phyloP scores from a whole-genome alignment of 2,888 invertebrate species.

The Andrena chrysosceles region DNA sequence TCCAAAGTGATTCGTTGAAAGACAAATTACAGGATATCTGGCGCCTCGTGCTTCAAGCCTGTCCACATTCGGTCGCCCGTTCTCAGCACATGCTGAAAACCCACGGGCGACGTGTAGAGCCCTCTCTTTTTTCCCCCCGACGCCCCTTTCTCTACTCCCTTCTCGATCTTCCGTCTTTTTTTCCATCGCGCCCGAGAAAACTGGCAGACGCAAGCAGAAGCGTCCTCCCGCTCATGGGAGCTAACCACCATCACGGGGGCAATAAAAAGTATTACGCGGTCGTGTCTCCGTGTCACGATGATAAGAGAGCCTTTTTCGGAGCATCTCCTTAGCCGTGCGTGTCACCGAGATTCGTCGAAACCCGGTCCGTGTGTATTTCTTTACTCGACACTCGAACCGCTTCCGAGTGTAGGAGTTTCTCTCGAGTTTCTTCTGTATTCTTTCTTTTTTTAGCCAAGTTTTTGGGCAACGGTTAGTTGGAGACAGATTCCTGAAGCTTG shows the following conservation, averaged over 20 bases:
- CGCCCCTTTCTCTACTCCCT: constrained; percentile 1
- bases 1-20: constrained; percentile 62
- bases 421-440: constrained; percentile 4
- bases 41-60: constrained; percentile 49
- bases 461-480: not conserved
- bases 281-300: constrained; percentile 50
- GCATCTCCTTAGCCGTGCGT: constrained; percentile 56
- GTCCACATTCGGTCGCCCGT: constrained; percentile 32
- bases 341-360: constrained; percentile 53
- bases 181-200: constrained; percentile 22
- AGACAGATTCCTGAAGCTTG: constrained; percentile 5
- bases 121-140: constrained; percentile 5
- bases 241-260: constrained; percentile 32
- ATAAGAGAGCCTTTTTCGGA: constrained; percentile 60
- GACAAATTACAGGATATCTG: constrained; percentile 69
- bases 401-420: constrained; percentile 23
- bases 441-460: not conserved
- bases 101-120: constrained; percentile 20
- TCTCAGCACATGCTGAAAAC: constrained; percentile 55
- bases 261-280: constrained; percentile 65
- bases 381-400: constrained; percentile 27
- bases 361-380: constrained; percentile 51
- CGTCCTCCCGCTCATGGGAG: constrained; percentile 28
- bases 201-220: constrained; percentile 28
- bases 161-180: constrained; percentile 3